phyloP scores from a whole-genome alignment of 2,797 vertebrate genomes.

The Alcedo atthis region DNA sequence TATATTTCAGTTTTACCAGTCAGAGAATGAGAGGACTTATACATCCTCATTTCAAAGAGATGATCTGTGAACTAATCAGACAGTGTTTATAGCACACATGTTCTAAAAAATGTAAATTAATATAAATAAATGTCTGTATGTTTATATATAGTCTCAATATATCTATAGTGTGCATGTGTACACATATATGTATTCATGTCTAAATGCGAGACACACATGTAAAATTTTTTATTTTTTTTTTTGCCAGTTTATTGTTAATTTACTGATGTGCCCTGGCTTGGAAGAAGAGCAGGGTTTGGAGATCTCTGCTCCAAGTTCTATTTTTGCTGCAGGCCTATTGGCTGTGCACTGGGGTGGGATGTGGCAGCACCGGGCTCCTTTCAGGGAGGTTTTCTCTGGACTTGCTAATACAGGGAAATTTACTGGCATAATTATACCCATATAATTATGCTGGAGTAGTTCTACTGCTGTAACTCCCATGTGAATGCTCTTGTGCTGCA shows the following conservation, averaged over 20 bases:
- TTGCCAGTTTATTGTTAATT: background rate
- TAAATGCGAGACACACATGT: background rate
- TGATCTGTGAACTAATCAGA: slow-evolving; percentile 14
- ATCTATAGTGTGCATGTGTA: background rate
- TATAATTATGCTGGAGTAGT: slow-evolving; percentile 72
- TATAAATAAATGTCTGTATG: background rate
- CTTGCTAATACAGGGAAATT: slow-evolving; percentile 69
- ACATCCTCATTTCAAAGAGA: slow-evolving; percentile 17
- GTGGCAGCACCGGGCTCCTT: background rate
- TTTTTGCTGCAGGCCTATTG: background rate
- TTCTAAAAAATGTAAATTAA: slow-evolving; percentile 15
- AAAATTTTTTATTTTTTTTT: background rate
- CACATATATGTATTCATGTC: background rate
- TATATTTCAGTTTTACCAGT: slow-evolving; percentile 31
- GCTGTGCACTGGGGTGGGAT: background rate
- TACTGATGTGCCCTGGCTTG: background rate
- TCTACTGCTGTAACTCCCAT: slow-evolving; percentile 65
- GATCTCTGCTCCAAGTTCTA: background rate
- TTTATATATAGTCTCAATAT: background rate
- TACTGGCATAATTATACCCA: slow-evolving; percentile 69
- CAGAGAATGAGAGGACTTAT: slow-evolving; percentile 30
- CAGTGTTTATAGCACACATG: slow-evolving; percentile 13
- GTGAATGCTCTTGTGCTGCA: slow-evolving; percentile 62
- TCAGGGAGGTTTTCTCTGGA: slow-evolving; percentile 33
- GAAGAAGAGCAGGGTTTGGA: background rate